These are phyloP conservation scores for Lagodon rhomboides DNA, from an alignment of 2,797 vertebrate genomes.

Conservation along the genomic window DNA sequence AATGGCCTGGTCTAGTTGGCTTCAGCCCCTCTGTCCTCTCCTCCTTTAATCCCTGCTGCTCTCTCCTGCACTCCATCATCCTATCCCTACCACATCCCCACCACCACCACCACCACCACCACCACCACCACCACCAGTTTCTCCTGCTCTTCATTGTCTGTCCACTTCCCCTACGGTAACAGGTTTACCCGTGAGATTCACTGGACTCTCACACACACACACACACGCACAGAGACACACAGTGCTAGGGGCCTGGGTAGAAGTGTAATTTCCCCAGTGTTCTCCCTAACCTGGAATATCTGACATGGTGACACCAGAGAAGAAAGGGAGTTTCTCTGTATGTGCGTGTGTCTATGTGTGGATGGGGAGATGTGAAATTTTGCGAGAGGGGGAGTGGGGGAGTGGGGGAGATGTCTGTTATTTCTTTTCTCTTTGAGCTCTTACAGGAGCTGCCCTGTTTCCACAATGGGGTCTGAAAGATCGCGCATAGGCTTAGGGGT, in stretches of 20 bases:
- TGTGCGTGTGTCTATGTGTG: conserved; percentile 22
- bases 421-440: conserved; percentile 48
- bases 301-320: conserved; percentile 74
- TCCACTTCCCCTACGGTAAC: conserved; percentile 74
- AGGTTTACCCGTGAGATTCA: conserved; percentile 60
- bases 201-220: conserved; percentile 23
- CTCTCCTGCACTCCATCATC: conserved; percentile 68
- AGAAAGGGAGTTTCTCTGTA: conserved; percentile 17
- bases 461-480: conserved; percentile 11
- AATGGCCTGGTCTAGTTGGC: conserved; percentile 47
- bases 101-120: conserved; percentile 28
- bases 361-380: conserved; percentile 49
- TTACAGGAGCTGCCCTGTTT: conserved; percentile 23
- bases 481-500: conserved; percentile 9
- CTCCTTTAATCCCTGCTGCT: conserved; percentile 59
- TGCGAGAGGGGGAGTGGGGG: not conserved
- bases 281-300: conserved; percentile 81
- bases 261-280: conserved; percentile 80
- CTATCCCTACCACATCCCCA: not conserved
- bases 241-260: conserved; percentile 67
- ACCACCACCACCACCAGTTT: conserved; percentile 20
- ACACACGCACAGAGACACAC: conserved; percentile 35
- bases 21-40: conserved; percentile 62
- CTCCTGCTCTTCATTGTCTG: conserved; percentile 72
- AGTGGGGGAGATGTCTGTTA: conserved; percentile 12